phyloP scores from a whole-genome alignment of 2,888 invertebrate species.

The Phengaris alcon region DNA sequence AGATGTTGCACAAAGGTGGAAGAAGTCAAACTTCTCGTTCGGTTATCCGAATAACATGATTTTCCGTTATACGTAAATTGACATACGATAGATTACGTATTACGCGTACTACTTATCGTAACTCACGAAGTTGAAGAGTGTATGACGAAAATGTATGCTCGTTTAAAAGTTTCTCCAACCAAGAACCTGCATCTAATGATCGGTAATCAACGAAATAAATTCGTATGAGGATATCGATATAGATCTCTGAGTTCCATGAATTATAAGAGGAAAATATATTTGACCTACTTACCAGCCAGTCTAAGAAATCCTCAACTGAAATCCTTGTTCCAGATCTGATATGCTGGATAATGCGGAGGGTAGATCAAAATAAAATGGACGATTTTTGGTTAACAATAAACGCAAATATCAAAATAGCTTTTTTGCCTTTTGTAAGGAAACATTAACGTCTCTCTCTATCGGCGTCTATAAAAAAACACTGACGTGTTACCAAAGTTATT shows the following conservation, averaged over 20 bases:
- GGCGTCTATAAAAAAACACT: neutral
- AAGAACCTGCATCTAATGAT: slow-evolving; percentile 4
- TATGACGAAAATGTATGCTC: too few relatives aligned
- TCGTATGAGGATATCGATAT: slow-evolving; percentile 48
- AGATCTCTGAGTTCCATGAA: slow-evolving; percentile 49
- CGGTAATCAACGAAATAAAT: slow-evolving; percentile 42
- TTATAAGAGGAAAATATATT: slow-evolving; percentile 69
- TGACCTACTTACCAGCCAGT: slow-evolving; percentile 57
- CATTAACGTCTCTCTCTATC: neutral
- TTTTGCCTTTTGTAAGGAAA: slow-evolving; percentile 38
- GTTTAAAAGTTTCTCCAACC: too few relatives aligned
- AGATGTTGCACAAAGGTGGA: too few relatives aligned
- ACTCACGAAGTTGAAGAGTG: too few relatives aligned
- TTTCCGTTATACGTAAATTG: too few relatives aligned
- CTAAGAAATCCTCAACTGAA: slow-evolving; percentile 33
- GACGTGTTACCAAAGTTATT: neutral
- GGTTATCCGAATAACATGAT: too few relatives aligned
- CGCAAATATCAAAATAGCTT: slow-evolving; percentile 36
- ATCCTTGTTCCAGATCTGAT: slow-evolving; percentile 31
- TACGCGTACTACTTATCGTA: too few relatives aligned
- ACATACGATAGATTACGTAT: too few relatives aligned
- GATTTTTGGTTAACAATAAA: slow-evolving; percentile 40
- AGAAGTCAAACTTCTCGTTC: too few relatives aligned
- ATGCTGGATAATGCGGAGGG: slow-evolving; percentile 33
- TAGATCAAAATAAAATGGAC: slow-evolving; percentile 40